Base-by-base conservation (phyloP, 2,888 invertebrate genomes). In the Eremobia ochroleuca region DNA sequence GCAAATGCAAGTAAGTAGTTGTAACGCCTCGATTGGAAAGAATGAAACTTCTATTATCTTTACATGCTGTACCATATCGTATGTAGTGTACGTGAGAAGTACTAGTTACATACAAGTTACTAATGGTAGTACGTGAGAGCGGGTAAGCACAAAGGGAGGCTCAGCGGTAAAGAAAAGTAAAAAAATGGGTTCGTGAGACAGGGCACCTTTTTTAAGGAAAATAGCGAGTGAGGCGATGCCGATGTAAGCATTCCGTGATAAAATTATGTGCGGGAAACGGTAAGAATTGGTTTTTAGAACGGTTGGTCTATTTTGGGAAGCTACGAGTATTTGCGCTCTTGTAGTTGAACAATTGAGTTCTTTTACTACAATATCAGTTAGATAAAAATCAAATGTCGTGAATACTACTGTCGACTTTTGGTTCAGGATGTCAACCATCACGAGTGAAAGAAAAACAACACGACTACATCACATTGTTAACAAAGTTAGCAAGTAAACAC, bases 91-190 rank as follows among this genome's bases (percentile, higher is more conserved):
- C n/a, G n/a, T n/a, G n/a, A n/a, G n/a, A n/a, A n/a, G n/a, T n/a
- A n/a, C n/a, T n/a, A n/a, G n/a, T n/a, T n/a, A n/a, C n/a, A n/a
- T n/a, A n/a, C n/a, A n/a, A n/a, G n/a, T n/a, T n/a, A n/a, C n/a
- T 81, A 83, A 81, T 77, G 68, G 70, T 0, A 21, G 62, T 52
- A 67, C 73, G 71, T 77, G 78, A 59, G 70, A 70, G 78, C 62
- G 28, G 64, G 70, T 82, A 49, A 62, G 74, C 86, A 84, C 83
- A 86, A 84, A 78, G 74, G 75, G 67, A 64, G 69, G 66, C 62
- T 73, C 37, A 34, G 34, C 70, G 37, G 65, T 61, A 67, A 70
- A 74, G 65, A 72, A 74, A 34, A 70, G 73, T 67, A 66, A 78
- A 31, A 66, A 78, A 85, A 82, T 85, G 79, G 72, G 73, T 75